Evolutionary conservation across 2,888 invertebrate genomes (phyloP), one percentile per base, ranked within the genome.

Genomic region (Napeogenes inachia): DNA sequence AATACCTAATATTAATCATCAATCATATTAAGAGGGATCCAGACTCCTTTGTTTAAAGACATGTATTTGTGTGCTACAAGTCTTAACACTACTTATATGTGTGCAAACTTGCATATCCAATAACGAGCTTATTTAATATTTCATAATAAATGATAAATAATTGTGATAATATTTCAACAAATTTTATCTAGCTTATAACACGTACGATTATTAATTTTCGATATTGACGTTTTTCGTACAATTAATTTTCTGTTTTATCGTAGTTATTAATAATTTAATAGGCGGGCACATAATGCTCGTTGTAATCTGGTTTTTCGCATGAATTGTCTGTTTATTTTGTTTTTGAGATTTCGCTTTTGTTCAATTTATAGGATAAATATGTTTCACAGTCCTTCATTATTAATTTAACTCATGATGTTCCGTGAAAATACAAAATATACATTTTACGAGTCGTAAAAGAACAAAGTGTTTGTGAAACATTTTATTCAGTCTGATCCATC

Each of bases 81-180:
- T 42, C 42, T 42, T 42, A 38, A 38, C 8, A 38, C 38, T 38
- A 38, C 10, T 10, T 42, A 42, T 42, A 12, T 42, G 8, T 10
- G 10, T 10, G 8, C 42, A 42, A 42, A 42, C 42, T 42, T 10
- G 10, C 8, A 42, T 35, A 6, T 38, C 45, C 64, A 57, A 38
- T 53, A 56, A 54, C 46, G 38, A 38, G 38, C 58, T 45, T 61
- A 38, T 64, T 61, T 61, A 56, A 61, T 59, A 56, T 54, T 59
- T 45, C 61, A 64, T 64, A 54, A 61, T 64, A 61, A 59, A 61
- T 64, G 64, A 56, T 57, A 30, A 38, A 58, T 55, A 32, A 5
- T 45, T 30, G 33, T 61, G 45, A 56, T 56, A 62, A 54, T 59
- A 59, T 45, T 59, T 58, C 59, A 61, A 45, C 61, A 56, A 50